Evolutionary conservation across 2,888 invertebrate genomes (phyloP).

Genomic region (Tryphoninae sp.): DNA sequence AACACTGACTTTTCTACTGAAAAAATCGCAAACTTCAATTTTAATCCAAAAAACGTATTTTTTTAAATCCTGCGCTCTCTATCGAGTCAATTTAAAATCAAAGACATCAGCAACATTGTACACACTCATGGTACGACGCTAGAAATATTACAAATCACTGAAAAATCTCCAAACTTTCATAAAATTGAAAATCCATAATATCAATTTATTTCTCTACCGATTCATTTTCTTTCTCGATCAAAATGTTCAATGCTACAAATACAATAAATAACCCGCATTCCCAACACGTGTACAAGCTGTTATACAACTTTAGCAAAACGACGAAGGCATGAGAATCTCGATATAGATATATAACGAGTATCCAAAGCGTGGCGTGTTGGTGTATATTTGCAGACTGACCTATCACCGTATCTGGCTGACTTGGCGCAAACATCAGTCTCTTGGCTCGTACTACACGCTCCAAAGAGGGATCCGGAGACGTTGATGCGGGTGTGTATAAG

Average conservation of each 20-base stretch:
- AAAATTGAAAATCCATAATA: conserved; percentile 13
- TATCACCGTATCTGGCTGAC: conserved; percentile 45
- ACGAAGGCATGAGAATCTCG: neutral
- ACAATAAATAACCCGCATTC: conserved; percentile 10
- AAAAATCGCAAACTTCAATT: too few relatives aligned
- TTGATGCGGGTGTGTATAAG: neutral
- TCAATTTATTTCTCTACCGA: neutral
- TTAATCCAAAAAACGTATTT: too few relatives aligned
- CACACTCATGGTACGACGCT: too few relatives aligned
- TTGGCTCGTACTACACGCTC: neutral
- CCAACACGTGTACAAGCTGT: neutral
- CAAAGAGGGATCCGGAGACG: conserved; percentile 1
- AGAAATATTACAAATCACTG: too few relatives aligned
- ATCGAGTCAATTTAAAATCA: too few relatives aligned
- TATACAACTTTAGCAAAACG: conserved; percentile 10
- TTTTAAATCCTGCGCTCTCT: too few relatives aligned
- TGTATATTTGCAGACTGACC: conserved; percentile 55
- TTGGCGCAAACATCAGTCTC: conserved; percentile 33
- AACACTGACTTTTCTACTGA: too few relatives aligned
- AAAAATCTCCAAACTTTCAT: too few relatives aligned
- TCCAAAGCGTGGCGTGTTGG: conserved; percentile 8
- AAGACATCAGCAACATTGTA: too few relatives aligned
- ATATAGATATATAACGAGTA: neutral
- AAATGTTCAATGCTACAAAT: neutral
- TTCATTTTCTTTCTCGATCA: neutral